These are phyloP conservation scores for Abrostola triplasia DNA, from an alignment of 2,888 invertebrate species.

Conservation along the genomic window DNA sequence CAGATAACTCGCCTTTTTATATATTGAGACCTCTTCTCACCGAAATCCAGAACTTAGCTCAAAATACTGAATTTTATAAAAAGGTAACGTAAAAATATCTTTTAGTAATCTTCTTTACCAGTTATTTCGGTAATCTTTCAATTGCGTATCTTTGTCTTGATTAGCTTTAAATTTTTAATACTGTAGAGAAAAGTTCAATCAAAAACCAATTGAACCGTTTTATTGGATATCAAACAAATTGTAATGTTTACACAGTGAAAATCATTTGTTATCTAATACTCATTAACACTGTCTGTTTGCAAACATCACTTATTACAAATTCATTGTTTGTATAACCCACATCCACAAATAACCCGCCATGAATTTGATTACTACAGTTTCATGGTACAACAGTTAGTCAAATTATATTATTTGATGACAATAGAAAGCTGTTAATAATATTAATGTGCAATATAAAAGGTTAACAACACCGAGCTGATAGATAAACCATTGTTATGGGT, in stretches of 20 bases:
- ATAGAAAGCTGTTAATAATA: not conserved
- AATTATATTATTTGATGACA: conserved; percentile 2
- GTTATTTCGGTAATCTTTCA: too few species aligned
- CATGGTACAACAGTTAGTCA: not conserved
- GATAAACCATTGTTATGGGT: conserved; percentile 8
- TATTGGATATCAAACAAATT: conserved; percentile 70
- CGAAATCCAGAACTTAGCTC: too few species aligned
- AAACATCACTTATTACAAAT: conserved; percentile 37
- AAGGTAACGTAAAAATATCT: too few species aligned
- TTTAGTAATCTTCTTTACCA: too few species aligned
- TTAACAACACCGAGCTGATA: not conserved
- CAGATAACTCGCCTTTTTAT: too few species aligned
- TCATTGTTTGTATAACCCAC: conserved; percentile 28
- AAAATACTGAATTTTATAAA: too few species aligned
- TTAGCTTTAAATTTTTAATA: too few species aligned
- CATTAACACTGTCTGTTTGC: conserved; percentile 21
- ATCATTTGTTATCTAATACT: conserved; percentile 58
- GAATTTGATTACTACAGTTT: conserved; percentile 6
- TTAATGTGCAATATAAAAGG: conserved; percentile 2
- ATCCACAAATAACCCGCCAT: conserved; percentile 9
- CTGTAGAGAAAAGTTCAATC: too few species aligned
- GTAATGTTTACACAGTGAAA: conserved; percentile 68
- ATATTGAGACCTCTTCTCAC: too few species aligned
- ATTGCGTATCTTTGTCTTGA: too few species aligned
- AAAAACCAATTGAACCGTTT: conserved; percentile 69